Base-by-base conservation (phyloP, 2,113 vertebrate species). In the Pyxicephalus adspersus region DNA sequence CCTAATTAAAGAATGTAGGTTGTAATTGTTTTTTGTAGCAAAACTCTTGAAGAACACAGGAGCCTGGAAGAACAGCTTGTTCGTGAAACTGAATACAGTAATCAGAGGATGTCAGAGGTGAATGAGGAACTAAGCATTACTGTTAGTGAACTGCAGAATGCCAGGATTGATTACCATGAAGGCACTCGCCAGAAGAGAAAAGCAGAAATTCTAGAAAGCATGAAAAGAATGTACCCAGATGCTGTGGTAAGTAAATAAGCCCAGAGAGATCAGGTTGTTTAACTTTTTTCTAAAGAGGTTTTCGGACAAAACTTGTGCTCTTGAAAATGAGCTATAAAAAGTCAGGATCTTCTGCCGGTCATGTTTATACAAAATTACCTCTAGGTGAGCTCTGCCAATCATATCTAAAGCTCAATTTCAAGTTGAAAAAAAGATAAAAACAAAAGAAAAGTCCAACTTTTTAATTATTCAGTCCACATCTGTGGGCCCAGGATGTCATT, bases 121-220 rank as follows among this genome's bases (percentile, higher is more conserved):
- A 95, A 95, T 1, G 84, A 91, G 84, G 94, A 98, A 80, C 83
- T 98, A 84, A 89, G 79, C 1, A 84, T 83, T 86, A 88, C 94
- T 64, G 84, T 89, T 83, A 87, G 83, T 70, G 95, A 98, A 17
- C 86, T 99, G 67, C 91, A 94, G 54, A 94, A 89, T 26, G 97
- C 96, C 34, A 89, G 85, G 22, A 89, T 98, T 19, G 96, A 98
- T 70, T 92, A 71, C 50, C 95, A 96, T 0, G 97, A 99, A 83
- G 95, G 92, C 60, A 93, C 80, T 23, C 87, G 93, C 0, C 92
- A 95, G 80, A 92, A 91, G 84, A 94, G 86, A 86, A 94, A 89
- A 86, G 92, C 94, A 19, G 96, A 98, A 83, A 80, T 94, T 63
- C 85, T 98, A 17, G 94, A 95, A 25, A 94, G 86, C 82, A 93